These are phyloP conservation scores for Salvelinus namaycush DNA, from an alignment of 2,113 vertebrate genomes.

Conservation along the genomic window DNA sequence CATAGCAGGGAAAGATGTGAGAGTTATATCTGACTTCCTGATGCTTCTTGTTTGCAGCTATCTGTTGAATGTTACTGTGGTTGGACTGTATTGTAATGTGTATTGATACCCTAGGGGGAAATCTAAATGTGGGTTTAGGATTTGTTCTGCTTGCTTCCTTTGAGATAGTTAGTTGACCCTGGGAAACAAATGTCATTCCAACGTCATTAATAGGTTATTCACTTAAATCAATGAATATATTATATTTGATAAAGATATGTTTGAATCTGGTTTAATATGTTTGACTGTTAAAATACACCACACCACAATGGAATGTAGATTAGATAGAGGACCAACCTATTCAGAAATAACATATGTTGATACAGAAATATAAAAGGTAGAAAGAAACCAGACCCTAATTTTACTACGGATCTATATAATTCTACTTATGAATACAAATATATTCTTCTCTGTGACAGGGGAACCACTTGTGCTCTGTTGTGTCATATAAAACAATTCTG, in stretches of 20 bases:
- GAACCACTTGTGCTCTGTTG: conserved; percentile 57
- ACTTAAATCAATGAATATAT: no score
- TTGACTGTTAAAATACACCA: no score
- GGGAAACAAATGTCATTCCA: no score
- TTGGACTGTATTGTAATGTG: no score
- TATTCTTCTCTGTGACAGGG: conserved; percentile 26
- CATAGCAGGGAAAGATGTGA: neutral
- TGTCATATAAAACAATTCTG: conserved; percentile 57
- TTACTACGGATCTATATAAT: conserved; percentile 23
- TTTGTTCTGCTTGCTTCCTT: no score
- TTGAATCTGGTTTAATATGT: no score
- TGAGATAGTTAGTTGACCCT: no score
- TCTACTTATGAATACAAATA: conserved; percentile 10
- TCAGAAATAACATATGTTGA: neutral
- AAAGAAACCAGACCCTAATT: neutral
- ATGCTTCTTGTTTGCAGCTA: neutral
- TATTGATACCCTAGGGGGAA: no score
- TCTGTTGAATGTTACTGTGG: neutral
- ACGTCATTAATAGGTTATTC: no score
- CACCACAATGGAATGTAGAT: no score
- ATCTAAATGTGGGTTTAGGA: no score
- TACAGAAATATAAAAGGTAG: conserved; percentile 6
- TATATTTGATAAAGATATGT: no score
- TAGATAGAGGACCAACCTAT: neutral
- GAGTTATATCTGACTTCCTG: neutral